These are phyloP conservation scores for Alligator sinensis DNA, from an alignment of 2,113 vertebrate genomes.

Conservation along the genomic window DNA sequence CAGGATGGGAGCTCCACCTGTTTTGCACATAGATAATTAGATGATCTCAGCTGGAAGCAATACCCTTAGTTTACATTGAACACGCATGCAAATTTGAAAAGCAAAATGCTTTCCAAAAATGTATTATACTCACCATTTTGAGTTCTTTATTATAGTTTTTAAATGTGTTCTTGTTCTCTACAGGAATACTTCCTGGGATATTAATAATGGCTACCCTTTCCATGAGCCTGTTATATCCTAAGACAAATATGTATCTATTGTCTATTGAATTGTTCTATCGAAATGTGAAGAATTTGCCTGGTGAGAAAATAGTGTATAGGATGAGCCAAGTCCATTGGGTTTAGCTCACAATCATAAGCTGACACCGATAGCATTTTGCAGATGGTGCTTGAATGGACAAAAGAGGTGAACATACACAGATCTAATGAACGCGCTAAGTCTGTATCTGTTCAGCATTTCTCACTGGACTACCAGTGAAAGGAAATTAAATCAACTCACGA, in stretches of 20 bases:
- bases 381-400: conserved; percentile 82
- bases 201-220: conserved; percentile 64
- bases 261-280: conserved; percentile 53
- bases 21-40: not conserved
- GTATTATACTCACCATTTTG: not conserved
- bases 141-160: not conserved
- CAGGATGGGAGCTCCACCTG: not conserved
- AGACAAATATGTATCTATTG: conserved; percentile 29
- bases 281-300: conserved; percentile 66
- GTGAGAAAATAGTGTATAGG: conserved; percentile 75
- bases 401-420: conserved; percentile 70
- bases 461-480: conserved; percentile 76
- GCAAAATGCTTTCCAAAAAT: not conserved
- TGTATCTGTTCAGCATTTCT: conserved; percentile 79
- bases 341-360: conserved; percentile 78
- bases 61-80: not conserved
- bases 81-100: not conserved
- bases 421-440: conserved; percentile 78
- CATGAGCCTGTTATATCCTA: conserved; percentile 62
- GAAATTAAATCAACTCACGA: conserved; percentile 91
- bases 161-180: conserved; percentile 43
- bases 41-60: not conserved
- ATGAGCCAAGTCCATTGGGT: conserved; percentile 66
- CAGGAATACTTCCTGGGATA: conserved; percentile 43
- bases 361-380: conserved; percentile 82